Evolutionary conservation across 2,113 vertebrate species (phyloP), one percentile per base, ranked within the genome.

Genomic region (Bos indicus): DNA sequence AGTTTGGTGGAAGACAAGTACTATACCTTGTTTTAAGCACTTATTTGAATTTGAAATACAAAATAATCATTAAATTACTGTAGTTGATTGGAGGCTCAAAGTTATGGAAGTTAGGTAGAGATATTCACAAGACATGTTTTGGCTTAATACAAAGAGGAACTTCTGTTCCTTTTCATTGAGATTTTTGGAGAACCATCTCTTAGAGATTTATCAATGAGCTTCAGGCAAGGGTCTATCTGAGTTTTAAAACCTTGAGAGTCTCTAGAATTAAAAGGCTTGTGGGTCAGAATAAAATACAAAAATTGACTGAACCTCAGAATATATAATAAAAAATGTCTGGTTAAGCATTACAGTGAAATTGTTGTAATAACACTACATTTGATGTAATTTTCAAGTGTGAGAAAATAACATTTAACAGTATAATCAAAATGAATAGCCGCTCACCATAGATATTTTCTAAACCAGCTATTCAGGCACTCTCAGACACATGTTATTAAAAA

Each of bases 401-500:
- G 28, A 78, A 84, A 96, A 89, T 83, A 95, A 90, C 30, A 67
- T 71, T 96, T 88, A 88, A 90, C 4, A 97, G 25, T 83, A 21
- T 21, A 89, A 95, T 97, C 46, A 85, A 83, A 95, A 88, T 80
- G 40, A 62, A 87, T 90, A 87, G 36, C 15, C 6, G 46, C 84
- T 92, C 54, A 86, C 15, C 3, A 2, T 3, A 52, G 7, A 15
- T 85, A 40, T 2, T 86, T 87, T 94, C 48, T 88, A 62, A 96
- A 82, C 21, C 21, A 91, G 67, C 25, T 60, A 64, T 54, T 54
- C 33, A 77, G 28, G 14, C 12, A 67, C 33, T 88, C 77, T 89
- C 16, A 28, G 2, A 92, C 10, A 40, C 64, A 43, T 43, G 3
- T 0, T 33, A 9, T 11, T 48, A 25, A 36, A 11, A 33, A 56